Base-by-base conservation (phyloP, 2,888 invertebrate genomes). In the Apeira syringaria region DNA sequence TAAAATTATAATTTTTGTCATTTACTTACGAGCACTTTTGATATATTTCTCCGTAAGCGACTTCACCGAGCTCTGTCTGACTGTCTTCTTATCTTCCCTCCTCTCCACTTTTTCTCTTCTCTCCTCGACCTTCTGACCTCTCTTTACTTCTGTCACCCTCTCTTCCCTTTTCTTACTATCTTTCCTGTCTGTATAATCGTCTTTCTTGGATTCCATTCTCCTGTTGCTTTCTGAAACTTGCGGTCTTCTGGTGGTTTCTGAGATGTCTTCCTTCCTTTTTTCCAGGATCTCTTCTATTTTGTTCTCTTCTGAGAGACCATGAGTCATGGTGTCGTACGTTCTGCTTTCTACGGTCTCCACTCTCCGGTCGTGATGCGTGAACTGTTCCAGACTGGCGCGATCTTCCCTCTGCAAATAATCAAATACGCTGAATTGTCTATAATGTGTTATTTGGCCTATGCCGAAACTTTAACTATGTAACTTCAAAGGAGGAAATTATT, bases 41-140 rank as follows among this genome's bases (percentile, higher is more conserved):
- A 94, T 94, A 69, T 94, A 95, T 74, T 94, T 95, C 69, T 95
- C 94, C n/a, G 94, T 94, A 51, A 95, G 91, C 40, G 94, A 94
- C 69, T 94, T 94, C 7, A 95, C 94, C 0, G 95, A 95, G 54
- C 93, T 94, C 59, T 93, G 91, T n/a, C 94, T 87, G 12, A 92
- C 91, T 4, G 92, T 81, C 55, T 86, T 82, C 64, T 73, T 82
- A 32, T 85, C 80, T 15, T 80, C 80, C 20, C 78, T 76, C 39
- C 64, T 63, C 43, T 73, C 72, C 15, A 58, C 46, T 33, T 61
- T 65, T 26, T 68, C 64, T 13, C 48, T 53, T 35, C 62, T 68
- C 11, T 55, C 55, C 8, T 55, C 55, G 5, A 45, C 17, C 31
- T 62, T 77, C 59, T 47, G 45, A n/a, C 37, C 50, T 13, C 35